phyloP scores from a whole-genome alignment of 2,888 invertebrate genomes.

The Papilio gigon region DNA sequence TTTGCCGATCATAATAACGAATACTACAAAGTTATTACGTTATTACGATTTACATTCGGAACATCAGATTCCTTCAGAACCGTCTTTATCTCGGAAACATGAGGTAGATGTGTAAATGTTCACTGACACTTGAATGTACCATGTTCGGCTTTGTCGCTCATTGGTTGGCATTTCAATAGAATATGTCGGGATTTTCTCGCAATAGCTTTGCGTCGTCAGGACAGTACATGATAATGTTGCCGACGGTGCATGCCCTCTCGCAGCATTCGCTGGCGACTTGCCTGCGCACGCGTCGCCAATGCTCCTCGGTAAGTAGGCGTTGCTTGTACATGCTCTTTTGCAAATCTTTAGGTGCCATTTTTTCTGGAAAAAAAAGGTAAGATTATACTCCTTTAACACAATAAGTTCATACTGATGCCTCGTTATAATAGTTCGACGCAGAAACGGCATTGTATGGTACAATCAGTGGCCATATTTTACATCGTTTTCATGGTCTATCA shows the following conservation, averaged over 20 bases:
- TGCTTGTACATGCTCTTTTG: constrained; percentile 54
- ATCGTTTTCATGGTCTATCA: too few species aligned
- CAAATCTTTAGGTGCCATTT: constrained; percentile 63
- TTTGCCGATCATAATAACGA: constrained; percentile 19
- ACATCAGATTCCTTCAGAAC: background rate
- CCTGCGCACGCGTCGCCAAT: constrained; percentile 62
- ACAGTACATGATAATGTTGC: constrained; percentile 68
- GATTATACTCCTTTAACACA: background rate
- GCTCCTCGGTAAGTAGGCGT: constrained; percentile 53
- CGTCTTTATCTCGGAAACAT: constrained; percentile 14
- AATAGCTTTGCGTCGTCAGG: constrained; percentile 63
- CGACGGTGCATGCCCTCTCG: constrained; percentile 64
- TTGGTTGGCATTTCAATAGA: constrained; percentile 46
- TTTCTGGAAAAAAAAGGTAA: constrained; percentile 56
- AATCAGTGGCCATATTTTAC: too few species aligned
- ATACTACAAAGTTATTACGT: constrained; percentile 21
- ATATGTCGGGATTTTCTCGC: constrained; percentile 65
- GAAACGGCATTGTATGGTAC: too few species aligned
- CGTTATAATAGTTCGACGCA: too few species aligned
- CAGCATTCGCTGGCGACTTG: constrained; percentile 72
- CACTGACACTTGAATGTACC: background rate
- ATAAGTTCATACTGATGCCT: background rate
- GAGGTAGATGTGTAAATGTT: constrained; percentile 37
- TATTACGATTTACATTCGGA: constrained; percentile 8
- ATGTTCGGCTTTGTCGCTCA: constrained; percentile 1